Conservation (phyloP, 2,888 invertebrate species). For the Drosophila emarginata region DNA sequence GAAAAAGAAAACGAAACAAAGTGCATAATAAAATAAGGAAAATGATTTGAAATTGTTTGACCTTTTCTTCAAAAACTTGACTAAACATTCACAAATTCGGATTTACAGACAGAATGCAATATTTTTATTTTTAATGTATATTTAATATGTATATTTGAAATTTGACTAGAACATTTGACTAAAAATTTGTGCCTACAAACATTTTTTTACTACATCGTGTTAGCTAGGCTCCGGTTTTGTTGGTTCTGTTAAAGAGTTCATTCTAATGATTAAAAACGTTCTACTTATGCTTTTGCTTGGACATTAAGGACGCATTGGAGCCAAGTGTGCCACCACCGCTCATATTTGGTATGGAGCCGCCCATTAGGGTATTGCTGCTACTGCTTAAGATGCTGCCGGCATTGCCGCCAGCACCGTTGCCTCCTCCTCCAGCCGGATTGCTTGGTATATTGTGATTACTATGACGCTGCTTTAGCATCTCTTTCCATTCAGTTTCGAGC, state of each 20-base stretch:
- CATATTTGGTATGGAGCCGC: slow-evolving; percentile 12
- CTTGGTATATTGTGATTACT: slow-evolving; percentile 50
- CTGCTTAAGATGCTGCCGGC: slow-evolving; percentile 18
- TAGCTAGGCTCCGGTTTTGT: neutral
- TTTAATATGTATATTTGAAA: slow-evolving; percentile 32
- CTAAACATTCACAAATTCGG: too few relatives aligned
- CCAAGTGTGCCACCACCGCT: slow-evolving; percentile 7
- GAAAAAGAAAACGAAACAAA: slow-evolving; percentile 50
- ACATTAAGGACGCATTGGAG: slow-evolving; percentile 32
- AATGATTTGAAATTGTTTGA: neutral
- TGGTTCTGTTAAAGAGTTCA: too few relatives aligned
- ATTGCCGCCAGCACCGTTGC: neutral
- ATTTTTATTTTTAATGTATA: too few relatives aligned
- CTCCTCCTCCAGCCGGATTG: neutral
- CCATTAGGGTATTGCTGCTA: slow-evolving; percentile 23
- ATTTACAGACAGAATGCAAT: too few relatives aligned
- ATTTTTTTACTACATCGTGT: slow-evolving; percentile 3
- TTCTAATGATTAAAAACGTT: neutral
- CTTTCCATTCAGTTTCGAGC: slow-evolving; percentile 91
- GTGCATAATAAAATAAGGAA: slow-evolving; percentile 7
- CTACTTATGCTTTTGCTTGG: slow-evolving; percentile 71
- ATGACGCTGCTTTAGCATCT: slow-evolving; percentile 82
- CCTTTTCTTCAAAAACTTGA: too few relatives aligned
- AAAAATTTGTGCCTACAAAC: slow-evolving; percentile 37
- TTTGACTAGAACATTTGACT: slow-evolving; percentile 35